Evolutionary conservation across 2,888 invertebrate species (phyloP), one percentile per base, ranked within the genome.

Genomic region (Hoplodrina blanda): DNA sequence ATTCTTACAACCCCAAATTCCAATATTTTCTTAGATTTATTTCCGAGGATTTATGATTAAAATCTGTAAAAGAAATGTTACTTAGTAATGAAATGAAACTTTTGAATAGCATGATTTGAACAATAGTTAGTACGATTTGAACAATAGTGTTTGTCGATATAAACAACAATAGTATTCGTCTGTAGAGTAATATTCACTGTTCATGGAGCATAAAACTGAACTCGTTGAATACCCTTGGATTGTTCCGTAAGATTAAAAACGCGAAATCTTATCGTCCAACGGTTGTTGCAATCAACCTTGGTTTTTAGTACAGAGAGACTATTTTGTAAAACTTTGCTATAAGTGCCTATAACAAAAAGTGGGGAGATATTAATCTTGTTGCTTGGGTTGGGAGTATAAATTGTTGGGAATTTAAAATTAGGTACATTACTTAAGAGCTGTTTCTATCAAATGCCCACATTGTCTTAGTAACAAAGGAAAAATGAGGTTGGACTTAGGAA

Each of bases 191-290:
- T 50, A 17, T 49, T 50, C 57, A 50, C 13, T 54, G 44, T 54
- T 46, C 37, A 73, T 56, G 8, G 55, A 76, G 25, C 78, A 62
- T 64, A 55, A 55, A 64, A 62, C 46, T 72, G 65, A 65, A 71
- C 76, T 83, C 78, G 59, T 81, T 84, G 80, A 56, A 82, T 88
- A 87, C 83, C 91, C 92, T 91, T 92, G 91, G 89, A 88, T 88
- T 67, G 79, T 72, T 82, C 73, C 69, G 81, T 69, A 82, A 90
- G 91, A 91, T 91, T 89, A 75, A 61, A 86, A 83, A 83, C 83
- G 81, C 87, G 87, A 88, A 91, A 87, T 89, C 89, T 87, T 83
- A 80, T 78, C 80, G 77, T 74, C 64, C 61, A 70, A 70, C 68
- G 67, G 44, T 82, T 88, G 81, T 81, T 81, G 90, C 86, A 90